A percentile compares a stretch with the other conserved stretches of the same genome.
Conservation (phyloP, 2,888 invertebrate genomes). For the Margaritifera margaritifera region DNA sequence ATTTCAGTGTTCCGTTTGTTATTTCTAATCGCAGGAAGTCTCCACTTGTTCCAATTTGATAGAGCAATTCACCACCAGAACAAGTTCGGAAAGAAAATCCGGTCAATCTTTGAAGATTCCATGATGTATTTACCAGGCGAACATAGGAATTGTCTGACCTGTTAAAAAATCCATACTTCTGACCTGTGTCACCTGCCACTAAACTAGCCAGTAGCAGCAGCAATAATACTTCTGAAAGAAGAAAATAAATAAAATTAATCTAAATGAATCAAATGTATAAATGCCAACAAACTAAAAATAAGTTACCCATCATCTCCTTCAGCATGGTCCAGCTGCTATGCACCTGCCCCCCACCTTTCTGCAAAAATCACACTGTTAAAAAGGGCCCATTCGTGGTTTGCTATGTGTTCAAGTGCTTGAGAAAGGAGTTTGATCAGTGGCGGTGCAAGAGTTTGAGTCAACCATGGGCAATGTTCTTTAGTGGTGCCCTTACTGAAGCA, state of each 20-base stretch:
- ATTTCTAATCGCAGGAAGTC: conserved; percentile 38
- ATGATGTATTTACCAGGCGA: conserved; percentile 23
- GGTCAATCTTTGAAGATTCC: conserved; percentile 28
- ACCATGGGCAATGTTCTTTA: no score
- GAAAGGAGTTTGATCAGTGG: no score
- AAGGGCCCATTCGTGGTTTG: no score
- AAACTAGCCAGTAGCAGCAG: conserved; percentile 5
- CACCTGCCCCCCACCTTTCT: no score
- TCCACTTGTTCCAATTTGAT: conserved; percentile 36
- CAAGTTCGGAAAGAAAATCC: conserved; percentile 50
- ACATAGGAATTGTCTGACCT: conserved; percentile 36
- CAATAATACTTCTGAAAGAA: conserved; percentile 32
- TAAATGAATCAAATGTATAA: background rate
- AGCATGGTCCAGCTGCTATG: no score
- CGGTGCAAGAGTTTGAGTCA: no score
- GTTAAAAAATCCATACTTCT: conserved; percentile 38
- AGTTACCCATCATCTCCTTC: no score
- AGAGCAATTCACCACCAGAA: conserved; percentile 41
- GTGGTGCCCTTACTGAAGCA: no score
- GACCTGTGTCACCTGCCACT: conserved; percentile 8
- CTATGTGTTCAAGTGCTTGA: no score
- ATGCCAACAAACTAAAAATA: no score
- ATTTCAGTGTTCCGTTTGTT: conserved; percentile 36
- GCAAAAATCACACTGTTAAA: no score
- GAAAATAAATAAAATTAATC: conserved; percentile 12